Evolutionary conservation across 2,113 vertebrate species (phyloP).

Genomic region (Tachysurus fulvidraco): DNA sequence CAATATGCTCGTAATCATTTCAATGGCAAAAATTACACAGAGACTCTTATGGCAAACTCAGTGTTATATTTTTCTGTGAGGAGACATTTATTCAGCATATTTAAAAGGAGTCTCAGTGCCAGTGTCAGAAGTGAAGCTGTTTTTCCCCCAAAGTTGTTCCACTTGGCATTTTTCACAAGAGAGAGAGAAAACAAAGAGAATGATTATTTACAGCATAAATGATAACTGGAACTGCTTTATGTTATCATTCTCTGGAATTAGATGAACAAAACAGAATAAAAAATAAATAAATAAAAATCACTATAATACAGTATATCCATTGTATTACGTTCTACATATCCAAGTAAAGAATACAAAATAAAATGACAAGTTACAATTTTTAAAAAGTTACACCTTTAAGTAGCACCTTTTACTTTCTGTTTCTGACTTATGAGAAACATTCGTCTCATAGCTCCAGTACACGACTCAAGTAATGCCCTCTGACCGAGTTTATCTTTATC

Average conservation of each 20-base stretch:
- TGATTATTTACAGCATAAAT: not conserved
- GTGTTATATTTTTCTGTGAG: not conserved
- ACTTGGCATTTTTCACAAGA: not conserved
- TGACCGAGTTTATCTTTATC: not conserved
- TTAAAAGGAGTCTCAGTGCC: not conserved
- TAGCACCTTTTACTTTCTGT: not conserved
- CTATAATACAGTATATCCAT: no score
- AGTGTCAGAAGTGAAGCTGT: not conserved
- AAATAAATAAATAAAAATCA: no score
- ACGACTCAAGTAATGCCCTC: not conserved
- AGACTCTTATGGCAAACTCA: not conserved
- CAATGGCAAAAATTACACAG: not conserved
- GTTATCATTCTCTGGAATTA: not conserved
- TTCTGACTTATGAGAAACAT: not conserved
- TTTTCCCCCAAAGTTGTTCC: not conserved
- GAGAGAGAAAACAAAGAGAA: not conserved
- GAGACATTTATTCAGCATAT: not conserved
- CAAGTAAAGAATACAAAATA: not conserved
- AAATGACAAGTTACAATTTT: no score
- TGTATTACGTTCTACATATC: not conserved
- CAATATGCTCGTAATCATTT: not conserved
- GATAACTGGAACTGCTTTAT: not conserved
- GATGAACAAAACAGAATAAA: no score
- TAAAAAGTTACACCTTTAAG: not conserved
- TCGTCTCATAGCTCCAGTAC: not conserved